Evolutionary conservation across 2,888 invertebrate genomes (phyloP).

Genomic region (Cheilosia grossa): DNA sequence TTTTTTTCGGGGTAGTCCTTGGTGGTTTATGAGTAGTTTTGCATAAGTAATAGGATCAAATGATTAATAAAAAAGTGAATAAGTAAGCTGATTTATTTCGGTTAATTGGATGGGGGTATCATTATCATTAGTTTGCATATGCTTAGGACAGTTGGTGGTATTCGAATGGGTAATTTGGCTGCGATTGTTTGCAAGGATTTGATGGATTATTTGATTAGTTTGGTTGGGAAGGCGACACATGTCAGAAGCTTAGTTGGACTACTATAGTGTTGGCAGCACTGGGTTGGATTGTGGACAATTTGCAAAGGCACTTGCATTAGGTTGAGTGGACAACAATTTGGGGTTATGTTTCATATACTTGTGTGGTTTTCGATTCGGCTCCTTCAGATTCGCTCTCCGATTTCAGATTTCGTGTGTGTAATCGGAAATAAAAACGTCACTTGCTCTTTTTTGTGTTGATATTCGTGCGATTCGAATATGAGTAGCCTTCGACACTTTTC

Average conservation of each 20-base stretch:
- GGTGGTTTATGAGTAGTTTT: conserved; percentile 61
- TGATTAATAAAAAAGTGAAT: conserved; percentile 57
- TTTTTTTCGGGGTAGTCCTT: conserved; percentile 17
- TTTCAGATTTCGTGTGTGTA: no score
- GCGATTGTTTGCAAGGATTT: conserved; percentile 26
- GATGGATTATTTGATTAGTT: conserved; percentile 47
- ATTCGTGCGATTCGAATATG: no score
- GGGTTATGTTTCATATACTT: no score
- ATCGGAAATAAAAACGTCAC: no score
- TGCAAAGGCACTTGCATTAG: no score
- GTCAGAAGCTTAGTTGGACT: neutral
- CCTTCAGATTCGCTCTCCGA: no score
- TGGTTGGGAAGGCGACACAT: conserved; percentile 38
- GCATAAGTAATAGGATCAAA: conserved; percentile 74
- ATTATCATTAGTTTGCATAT: conserved; percentile 34
- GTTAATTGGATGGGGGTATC: conserved; percentile 24
- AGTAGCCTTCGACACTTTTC: no score
- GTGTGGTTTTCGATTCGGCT: no score
- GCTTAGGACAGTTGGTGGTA: neutral
- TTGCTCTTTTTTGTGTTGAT: no score
- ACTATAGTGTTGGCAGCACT: no score
- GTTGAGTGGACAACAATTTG: no score
- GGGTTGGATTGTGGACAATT: no score
- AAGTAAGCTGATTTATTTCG: conserved; percentile 62
- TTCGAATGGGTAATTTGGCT: conserved; percentile 33